Evolutionary conservation across 2,888 invertebrate species (phyloP).

Genomic region (Mesochorus sp.): DNA sequence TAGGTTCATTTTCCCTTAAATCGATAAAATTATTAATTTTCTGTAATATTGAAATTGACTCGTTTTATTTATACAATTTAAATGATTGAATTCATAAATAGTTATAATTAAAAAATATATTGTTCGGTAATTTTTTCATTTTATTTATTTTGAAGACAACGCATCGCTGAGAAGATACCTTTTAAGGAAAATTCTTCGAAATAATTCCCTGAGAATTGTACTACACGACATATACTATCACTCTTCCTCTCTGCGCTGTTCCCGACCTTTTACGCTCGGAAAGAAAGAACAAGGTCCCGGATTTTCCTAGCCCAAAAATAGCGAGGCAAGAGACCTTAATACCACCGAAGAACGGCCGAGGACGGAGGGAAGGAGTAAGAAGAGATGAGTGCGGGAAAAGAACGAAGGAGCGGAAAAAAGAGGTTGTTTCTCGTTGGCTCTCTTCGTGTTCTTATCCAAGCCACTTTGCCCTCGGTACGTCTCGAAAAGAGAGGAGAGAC

Average conservation of each 20-base stretch:
- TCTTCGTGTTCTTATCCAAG: conserved; percentile 17
- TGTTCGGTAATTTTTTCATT: too few species aligned
- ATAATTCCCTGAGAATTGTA: too few species aligned
- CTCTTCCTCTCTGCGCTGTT: too few species aligned
- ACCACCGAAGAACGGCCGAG: not conserved
- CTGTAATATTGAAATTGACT: not conserved
- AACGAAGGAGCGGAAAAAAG: conserved; percentile 14
- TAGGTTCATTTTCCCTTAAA: not conserved
- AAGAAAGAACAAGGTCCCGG: not conserved
- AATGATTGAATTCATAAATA: not conserved
- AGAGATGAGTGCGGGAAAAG: conserved; percentile 25
- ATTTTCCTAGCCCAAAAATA: conserved; percentile 6
- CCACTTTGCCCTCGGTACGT: conserved; percentile 36
- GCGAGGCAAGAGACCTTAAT: conserved; percentile 11
- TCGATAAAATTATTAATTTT: not conserved
- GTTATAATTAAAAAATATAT: too few species aligned
- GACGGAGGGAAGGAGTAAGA: conserved; percentile 29
- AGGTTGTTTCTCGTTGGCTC: conserved; percentile 28
- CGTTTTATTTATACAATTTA: not conserved
- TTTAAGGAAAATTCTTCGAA: not conserved
- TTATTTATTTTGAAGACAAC: too few species aligned
- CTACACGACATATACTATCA: too few species aligned
- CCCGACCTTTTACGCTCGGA: conserved; percentile 20
- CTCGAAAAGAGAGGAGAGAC: not conserved
- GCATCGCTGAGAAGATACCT: too few species aligned